Conservation (phyloP, 2,888 invertebrate genomes). For the Drosophila setosimentum region DNA sequence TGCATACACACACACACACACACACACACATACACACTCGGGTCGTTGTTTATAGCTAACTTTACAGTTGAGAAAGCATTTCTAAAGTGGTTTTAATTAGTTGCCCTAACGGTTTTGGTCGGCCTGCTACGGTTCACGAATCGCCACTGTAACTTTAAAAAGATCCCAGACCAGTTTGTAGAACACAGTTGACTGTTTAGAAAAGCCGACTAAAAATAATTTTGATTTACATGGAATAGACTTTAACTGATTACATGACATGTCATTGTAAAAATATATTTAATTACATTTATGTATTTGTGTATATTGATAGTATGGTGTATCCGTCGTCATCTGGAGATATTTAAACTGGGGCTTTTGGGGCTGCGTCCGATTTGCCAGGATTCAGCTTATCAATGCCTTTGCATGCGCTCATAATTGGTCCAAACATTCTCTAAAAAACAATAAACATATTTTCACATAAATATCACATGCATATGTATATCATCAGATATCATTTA, state of each 20-base stretch:
- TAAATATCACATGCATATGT: background rate
- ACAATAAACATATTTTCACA: background rate
- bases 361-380: fast-evolving
- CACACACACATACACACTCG: constrained; percentile 9
- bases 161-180: constrained; percentile 24
- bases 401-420: background rate
- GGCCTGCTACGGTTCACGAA: constrained; percentile 39
- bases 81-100: constrained; percentile 79
- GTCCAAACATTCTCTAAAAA: background rate
- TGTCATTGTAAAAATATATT: background rate
- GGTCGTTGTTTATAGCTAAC: constrained; percentile 78
- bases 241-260: constrained; percentile 27
- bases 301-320: background rate
- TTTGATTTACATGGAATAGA: constrained; percentile 2
- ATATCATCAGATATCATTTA: background rate
- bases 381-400: no score
- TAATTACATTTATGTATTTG: background rate
- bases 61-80: constrained; percentile 81
- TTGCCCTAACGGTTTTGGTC: constrained; percentile 60
- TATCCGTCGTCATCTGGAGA: background rate
- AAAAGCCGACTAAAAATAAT: constrained; percentile 1
- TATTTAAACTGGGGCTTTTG: background rate
- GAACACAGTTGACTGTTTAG: background rate
- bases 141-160: constrained; percentile 33
- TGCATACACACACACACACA: background rate